Conservation (phyloP, 2,113 vertebrate species). For the Labrus mixtus region DNA sequence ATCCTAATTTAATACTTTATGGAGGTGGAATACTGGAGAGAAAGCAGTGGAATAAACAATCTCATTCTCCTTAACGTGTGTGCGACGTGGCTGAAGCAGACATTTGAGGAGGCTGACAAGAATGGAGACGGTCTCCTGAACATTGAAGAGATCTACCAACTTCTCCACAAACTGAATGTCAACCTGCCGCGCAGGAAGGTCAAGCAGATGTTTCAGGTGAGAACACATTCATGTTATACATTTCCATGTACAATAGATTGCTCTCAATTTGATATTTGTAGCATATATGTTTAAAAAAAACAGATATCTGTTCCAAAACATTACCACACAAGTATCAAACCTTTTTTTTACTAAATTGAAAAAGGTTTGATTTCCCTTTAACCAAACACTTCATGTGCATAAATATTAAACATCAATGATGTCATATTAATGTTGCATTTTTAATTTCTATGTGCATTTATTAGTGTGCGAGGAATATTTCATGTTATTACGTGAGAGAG, state of each 20-base stretch:
- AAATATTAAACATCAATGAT: constrained; percentile 12
- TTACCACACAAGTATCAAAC: not conserved
- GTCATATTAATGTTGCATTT: constrained; percentile 29
- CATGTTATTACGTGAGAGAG: constrained; percentile 7
- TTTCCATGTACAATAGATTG: too few species aligned
- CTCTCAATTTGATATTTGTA: too few species aligned
- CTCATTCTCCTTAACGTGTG: constrained; percentile 82
- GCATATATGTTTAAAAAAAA: too few species aligned
- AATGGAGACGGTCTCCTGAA: constrained; percentile 95
- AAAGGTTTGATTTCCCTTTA: not conserved
- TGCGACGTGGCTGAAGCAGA: constrained; percentile 95
- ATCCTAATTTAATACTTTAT: not conserved
- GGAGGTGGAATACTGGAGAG: too few species aligned
- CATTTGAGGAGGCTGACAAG: constrained; percentile 97
- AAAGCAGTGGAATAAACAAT: not conserved
- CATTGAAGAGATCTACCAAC: constrained; percentile 96
- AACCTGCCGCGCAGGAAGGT: constrained; percentile 96
- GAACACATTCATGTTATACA: too few species aligned
- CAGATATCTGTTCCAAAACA: not conserved
- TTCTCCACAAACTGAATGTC: constrained; percentile 98
- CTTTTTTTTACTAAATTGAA: not conserved
- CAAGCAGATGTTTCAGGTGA: constrained; percentile 99
- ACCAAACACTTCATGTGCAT: not conserved
- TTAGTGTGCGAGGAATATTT: constrained; percentile 34
- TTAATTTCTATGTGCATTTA: constrained; percentile 10